Evolutionary conservation across 2,113 vertebrate genomes (phyloP).

Genomic region (Archocentrus centrarchus): DNA sequence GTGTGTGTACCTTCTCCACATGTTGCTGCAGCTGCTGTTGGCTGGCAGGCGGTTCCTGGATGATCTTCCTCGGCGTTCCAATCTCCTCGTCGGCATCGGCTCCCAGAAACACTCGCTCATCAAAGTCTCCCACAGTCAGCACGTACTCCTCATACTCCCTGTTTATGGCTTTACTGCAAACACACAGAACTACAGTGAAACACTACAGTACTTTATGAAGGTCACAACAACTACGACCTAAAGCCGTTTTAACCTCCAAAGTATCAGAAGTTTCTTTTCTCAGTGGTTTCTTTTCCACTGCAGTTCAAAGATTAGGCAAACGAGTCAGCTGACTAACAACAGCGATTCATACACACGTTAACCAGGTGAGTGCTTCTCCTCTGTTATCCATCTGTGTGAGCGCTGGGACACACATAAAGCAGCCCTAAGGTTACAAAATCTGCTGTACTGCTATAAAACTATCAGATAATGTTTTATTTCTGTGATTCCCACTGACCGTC

Average conservation of each 20-base stretch:
- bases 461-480: too few relatives aligned
- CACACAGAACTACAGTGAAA: not conserved
- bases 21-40: constrained; percentile 89
- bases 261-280: not conserved
- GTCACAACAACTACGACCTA: not conserved
- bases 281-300: too few relatives aligned
- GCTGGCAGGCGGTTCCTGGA: constrained; percentile 72
- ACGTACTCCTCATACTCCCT: constrained; percentile 97
- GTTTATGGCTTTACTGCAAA: constrained; percentile 92
- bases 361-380: too few relatives aligned
- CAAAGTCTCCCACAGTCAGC: constrained; percentile 94
- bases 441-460: too few relatives aligned
- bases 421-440: too few relatives aligned
- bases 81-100: constrained; percentile 97
- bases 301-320: too few relatives aligned
- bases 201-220: not conserved
- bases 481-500: too few relatives aligned
- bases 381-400: too few relatives aligned
- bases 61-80: constrained; percentile 88
- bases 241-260: not conserved
- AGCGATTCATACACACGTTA: too few relatives aligned
- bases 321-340: too few relatives aligned
- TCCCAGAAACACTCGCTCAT: constrained; percentile 95
- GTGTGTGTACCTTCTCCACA: constrained; percentile 87
- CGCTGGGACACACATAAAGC: too few relatives aligned